These are phyloP conservation scores for Zaprionus capensis DNA, from an alignment of 1,140 invertebrate species.

Conservation along the genomic window DNA sequence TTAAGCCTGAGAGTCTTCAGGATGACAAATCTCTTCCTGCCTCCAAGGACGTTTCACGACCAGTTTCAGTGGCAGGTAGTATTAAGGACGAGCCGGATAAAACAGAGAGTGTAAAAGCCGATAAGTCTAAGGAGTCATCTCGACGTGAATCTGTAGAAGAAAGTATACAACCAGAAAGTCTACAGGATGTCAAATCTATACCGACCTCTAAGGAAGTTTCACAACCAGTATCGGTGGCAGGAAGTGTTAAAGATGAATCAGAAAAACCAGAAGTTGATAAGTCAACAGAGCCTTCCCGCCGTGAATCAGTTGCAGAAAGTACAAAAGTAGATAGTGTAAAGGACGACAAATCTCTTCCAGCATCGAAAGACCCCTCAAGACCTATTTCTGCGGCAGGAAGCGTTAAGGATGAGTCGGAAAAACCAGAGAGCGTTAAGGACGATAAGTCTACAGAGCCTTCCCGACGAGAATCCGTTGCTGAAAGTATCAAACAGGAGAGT, in stretches of 20 bases:
- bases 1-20: slow-evolving; percentile 4
- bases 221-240: slow-evolving; percentile 12
- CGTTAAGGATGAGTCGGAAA: slow-evolving; percentile 19
- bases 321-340: slow-evolving; percentile 15
- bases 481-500: slow-evolving; percentile 10
- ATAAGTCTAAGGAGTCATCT: slow-evolving; percentile 21
- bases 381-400: slow-evolving; percentile 37
- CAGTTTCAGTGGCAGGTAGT: slow-evolving; percentile 13
- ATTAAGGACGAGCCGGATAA: slow-evolving; percentile 14
- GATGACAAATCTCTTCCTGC: neutral
- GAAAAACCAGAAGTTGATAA: slow-evolving; percentile 24
- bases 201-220: slow-evolving; percentile 18
- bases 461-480: slow-evolving; percentile 32
- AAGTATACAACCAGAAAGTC: slow-evolving; percentile 18
- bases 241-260: slow-evolving; percentile 35
- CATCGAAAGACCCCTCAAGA: slow-evolving; percentile 38
- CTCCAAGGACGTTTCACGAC: slow-evolving; percentile 19
- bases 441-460: slow-evolving; percentile 37
- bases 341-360: slow-evolving; percentile 20
- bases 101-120: slow-evolving; percentile 3
- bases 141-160: slow-evolving; percentile 19
- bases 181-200: slow-evolving; percentile 15
- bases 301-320: slow-evolving; percentile 13
- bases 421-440: slow-evolving; percentile 17
- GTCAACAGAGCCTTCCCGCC: slow-evolving; percentile 27